These are phyloP conservation scores for Drosophila lowei DNA, from an alignment of 1,140 invertebrate genomes.

Conservation along the genomic window DNA sequence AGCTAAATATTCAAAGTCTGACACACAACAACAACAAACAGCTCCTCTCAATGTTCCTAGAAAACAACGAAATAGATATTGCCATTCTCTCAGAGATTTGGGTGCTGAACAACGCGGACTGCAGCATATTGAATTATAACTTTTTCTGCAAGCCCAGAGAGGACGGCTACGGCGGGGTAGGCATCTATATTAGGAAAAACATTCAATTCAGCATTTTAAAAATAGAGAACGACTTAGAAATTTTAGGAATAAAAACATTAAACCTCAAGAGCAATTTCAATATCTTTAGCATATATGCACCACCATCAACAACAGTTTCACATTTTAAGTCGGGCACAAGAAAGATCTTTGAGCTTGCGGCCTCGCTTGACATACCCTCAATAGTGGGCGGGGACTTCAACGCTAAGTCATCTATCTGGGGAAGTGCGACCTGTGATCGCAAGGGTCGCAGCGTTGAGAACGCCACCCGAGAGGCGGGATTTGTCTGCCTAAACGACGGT, in stretches of 20 bases:
- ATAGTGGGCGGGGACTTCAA: background rate
- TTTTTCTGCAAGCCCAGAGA: background rate
- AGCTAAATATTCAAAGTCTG: background rate
- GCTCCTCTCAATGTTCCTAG: background rate
- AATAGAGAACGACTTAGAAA: background rate
- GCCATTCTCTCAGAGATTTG: background rate
- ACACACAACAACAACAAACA: background rate
- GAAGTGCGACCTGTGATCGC: too few relatives aligned
- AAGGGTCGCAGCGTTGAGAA: too few relatives aligned
- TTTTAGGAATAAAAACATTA: background rate
- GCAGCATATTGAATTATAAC: background rate
- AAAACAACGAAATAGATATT: background rate
- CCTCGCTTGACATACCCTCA: background rate
- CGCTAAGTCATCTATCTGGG: too few relatives aligned
- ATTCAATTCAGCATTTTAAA: background rate
- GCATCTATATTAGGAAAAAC: background rate
- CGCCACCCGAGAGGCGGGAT: too few relatives aligned
- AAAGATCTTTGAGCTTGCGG: background rate
- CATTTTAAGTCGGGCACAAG: background rate
- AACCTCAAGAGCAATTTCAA: background rate
- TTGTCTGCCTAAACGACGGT: slow-evolving; percentile 1
- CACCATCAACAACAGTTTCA: background rate
- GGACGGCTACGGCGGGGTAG: background rate
- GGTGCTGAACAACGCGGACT: background rate
- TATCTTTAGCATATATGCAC: background rate